Percentiles rank a stretch among this genome's conserved stretches.
These are phyloP conservation scores for Bacillus rossius DNA, from an alignment of 1,140 invertebrate species.

Conservation along the genomic window DNA sequence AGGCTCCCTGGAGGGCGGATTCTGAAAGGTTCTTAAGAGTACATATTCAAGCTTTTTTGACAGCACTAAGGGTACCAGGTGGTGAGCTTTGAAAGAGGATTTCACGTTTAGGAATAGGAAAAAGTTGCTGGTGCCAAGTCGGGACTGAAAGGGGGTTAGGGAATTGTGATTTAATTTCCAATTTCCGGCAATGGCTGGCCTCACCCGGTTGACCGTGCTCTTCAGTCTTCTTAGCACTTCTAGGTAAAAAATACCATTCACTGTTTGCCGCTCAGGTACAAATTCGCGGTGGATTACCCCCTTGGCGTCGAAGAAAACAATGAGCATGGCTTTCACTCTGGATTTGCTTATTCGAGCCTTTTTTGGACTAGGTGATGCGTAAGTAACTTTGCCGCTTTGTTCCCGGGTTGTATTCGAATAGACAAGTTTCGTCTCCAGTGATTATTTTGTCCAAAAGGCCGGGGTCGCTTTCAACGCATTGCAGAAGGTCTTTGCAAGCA, in stretches of 20 bases:
- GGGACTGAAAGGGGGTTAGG: slow-evolving; percentile 2
- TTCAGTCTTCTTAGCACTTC: slow-evolving; percentile 4
- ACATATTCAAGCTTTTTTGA: neutral
- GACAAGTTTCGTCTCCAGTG: too few relatives aligned
- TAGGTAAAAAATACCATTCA: slow-evolving; percentile 7
- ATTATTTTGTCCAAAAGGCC: too few relatives aligned
- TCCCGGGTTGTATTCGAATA: too few relatives aligned
- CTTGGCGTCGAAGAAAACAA: slow-evolving; percentile 11
- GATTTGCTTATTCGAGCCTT: slow-evolving; percentile 7
- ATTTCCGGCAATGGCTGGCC: slow-evolving; percentile 5
- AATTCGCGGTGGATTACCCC: too few relatives aligned
- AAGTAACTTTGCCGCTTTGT: too few relatives aligned
- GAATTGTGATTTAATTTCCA: slow-evolving; percentile 8
- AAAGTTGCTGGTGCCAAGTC: neutral
- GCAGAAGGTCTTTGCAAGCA: too few relatives aligned
- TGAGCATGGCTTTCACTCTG: slow-evolving; percentile 9
- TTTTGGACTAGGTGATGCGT: neutral
- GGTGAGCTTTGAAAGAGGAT: neutral
- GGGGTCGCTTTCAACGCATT: too few relatives aligned
- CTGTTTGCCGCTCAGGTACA: too few relatives aligned
- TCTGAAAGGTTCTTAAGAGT: neutral
- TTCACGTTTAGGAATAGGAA: slow-evolving; percentile 10
- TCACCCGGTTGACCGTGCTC: slow-evolving; percentile 1
- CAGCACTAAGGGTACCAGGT: neutral
- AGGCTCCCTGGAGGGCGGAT: neutral